Evolutionary conservation across 1,140 invertebrate genomes (phyloP).

Genomic region (Drosophila oshimai): DNA sequence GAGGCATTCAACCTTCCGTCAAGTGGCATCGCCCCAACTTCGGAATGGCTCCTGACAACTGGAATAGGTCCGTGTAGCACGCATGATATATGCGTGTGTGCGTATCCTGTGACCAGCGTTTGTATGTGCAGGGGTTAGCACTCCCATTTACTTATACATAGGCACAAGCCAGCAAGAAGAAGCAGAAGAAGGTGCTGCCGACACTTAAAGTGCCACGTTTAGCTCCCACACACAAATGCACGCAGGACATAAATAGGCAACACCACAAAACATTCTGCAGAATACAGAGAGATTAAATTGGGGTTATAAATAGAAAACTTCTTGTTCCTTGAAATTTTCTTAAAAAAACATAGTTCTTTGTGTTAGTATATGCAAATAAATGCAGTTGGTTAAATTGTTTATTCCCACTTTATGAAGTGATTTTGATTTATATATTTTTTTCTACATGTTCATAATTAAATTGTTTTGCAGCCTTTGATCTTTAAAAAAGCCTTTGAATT

Average conservation of each 20-base stretch:
- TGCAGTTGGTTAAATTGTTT: too few species aligned
- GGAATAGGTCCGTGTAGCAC: constrained; percentile 63
- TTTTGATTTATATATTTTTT: too few species aligned
- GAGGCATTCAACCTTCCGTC: constrained; percentile 51
- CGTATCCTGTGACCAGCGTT: too few species aligned
- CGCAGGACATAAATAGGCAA: constrained; percentile 23
- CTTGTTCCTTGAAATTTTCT: too few species aligned
- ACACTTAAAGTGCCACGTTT: constrained; percentile 66
- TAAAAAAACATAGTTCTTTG: too few species aligned
- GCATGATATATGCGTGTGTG: constrained; percentile 64
- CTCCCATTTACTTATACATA: constrained; percentile 58
- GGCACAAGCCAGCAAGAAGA: constrained; percentile 14
- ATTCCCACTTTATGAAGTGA: too few species aligned
- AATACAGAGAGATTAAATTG: constrained; percentile 5
- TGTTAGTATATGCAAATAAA: too few species aligned
- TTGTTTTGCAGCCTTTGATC: too few species aligned
- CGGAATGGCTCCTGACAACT: constrained; percentile 45
- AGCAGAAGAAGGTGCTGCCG: constrained; percentile 27
- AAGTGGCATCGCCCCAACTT: constrained; percentile 34
- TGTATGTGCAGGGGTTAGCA: too few species aligned
- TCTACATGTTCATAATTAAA: too few species aligned
- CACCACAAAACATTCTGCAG: constrained; percentile 5
- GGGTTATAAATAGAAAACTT: neutral
- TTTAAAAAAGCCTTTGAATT: too few species aligned
- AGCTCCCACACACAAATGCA: constrained; percentile 18